These are phyloP conservation scores for Tribolium freemani DNA, from an alignment of 2,888 invertebrate genomes.

Conservation along the genomic window DNA sequence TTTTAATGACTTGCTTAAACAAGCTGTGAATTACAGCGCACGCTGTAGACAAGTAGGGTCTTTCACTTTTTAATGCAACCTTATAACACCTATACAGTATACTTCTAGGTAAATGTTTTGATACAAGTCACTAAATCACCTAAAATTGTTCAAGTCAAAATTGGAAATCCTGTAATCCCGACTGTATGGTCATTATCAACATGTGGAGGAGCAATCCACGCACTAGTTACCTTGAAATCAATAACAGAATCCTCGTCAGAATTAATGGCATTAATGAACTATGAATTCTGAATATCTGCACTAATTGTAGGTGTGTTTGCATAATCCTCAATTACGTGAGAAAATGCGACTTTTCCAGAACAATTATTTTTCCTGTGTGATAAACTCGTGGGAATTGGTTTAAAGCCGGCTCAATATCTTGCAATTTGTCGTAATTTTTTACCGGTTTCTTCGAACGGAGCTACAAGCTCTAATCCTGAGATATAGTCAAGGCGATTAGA, in stretches of 20 bases:
- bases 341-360: too few species aligned
- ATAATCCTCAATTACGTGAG: not conserved
- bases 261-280: not conserved
- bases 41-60: too few species aligned
- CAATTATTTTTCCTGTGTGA: too few species aligned
- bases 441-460: not conserved
- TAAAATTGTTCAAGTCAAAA: too few species aligned
- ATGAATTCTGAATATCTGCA: not conserved
- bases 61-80: too few species aligned
- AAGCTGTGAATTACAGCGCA: constrained; percentile 18
- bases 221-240: not conserved
- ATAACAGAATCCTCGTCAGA: not conserved
- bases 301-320: not conserved
- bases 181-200: not conserved
- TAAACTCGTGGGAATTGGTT: not conserved
- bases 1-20: constrained; percentile 37
- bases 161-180: not conserved
- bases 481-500: constrained; percentile 2
- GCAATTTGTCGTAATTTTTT: not conserved
- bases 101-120: too few species aligned
- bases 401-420: not conserved
- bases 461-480: not conserved
- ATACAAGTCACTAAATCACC: too few species aligned
- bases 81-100: too few species aligned
- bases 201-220: not conserved